A percentile compares a stretch with the other conserved stretches of the same genome.
phyloP scores from a whole-genome alignment of 1,140 invertebrate genomes.

The Brachionus rotundiformis region DNA sequence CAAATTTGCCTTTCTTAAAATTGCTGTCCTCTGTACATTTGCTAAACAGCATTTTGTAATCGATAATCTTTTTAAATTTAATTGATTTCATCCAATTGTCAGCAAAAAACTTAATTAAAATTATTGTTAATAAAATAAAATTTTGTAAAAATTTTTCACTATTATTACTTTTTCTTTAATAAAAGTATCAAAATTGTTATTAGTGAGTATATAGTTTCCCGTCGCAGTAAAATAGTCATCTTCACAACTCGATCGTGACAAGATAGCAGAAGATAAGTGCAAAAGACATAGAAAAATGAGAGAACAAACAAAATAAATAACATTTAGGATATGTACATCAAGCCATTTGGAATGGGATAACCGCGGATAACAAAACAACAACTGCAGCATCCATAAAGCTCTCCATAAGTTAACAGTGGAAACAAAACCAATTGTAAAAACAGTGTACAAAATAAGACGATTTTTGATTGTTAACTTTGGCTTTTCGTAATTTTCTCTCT shows the following conservation, averaged over 20 bases:
- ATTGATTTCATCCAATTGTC: not conserved
- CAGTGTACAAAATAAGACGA: conserved; percentile 22
- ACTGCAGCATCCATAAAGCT: conserved; percentile 47
- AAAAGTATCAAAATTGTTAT: conserved; percentile 27
- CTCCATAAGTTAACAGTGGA: conserved; percentile 39
- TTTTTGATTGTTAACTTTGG: not conserved
- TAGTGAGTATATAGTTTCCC: conserved; percentile 20
- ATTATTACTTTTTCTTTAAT: conserved; percentile 10
- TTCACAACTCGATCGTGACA: conserved; percentile 36
- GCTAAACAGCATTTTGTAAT: not conserved
- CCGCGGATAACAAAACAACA: conserved; percentile 8
- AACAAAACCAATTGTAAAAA: not conserved
- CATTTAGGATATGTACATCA: not conserved
- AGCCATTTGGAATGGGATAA: not conserved
- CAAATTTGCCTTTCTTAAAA: not conserved
- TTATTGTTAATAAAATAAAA: not conserved
- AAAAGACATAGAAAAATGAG: conserved; percentile 18
- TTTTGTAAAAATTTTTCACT: not conserved
- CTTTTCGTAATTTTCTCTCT: conserved; percentile 38
- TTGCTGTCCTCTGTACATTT: conserved; percentile 1
- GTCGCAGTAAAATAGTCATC: conserved; percentile 47
- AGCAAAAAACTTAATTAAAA: not conserved
- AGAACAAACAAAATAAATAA: not conserved
- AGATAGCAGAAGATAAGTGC: conserved; percentile 14
- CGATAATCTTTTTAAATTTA: not conserved